These are phyloP conservation scores for Chymomyza caudatula DNA, from an alignment of 2,888 invertebrate species.

Conservation along the genomic window DNA sequence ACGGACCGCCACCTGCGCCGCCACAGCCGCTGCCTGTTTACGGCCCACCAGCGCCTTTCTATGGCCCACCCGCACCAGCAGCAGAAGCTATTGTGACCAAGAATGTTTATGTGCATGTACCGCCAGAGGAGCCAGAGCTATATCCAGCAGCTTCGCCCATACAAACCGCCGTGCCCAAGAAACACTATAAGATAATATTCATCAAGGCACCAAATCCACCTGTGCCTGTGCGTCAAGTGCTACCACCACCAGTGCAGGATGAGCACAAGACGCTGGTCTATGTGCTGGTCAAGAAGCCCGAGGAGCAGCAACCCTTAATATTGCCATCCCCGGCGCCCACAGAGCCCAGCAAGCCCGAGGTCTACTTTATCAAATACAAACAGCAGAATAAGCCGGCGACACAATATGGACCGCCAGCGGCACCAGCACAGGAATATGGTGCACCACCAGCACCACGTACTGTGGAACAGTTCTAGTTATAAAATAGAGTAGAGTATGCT, in stretches of 20 bases:
- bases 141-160: conserved; percentile 76
- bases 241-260: conserved; percentile 86
- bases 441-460: conserved; percentile 64
- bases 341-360: conserved; percentile 92
- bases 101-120: conserved; percentile 80
- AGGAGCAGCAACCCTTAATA: conserved; percentile 87
- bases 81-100: conserved; percentile 75
- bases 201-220: conserved; percentile 80
- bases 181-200: conserved; percentile 81
- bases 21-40: conserved; percentile 73
- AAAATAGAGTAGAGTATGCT: background rate
- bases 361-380: conserved; percentile 91
- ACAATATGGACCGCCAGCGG: conserved; percentile 74
- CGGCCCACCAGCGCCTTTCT: conserved; percentile 75
- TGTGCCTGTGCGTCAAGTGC: conserved; percentile 78
- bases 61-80: conserved; percentile 72
- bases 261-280: conserved; percentile 94
- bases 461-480: conserved; percentile 70
- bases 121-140: conserved; percentile 79
- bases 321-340: conserved; percentile 90
- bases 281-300: conserved; percentile 92
- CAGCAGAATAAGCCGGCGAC: conserved; percentile 75
- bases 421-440: conserved; percentile 64
- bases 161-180: conserved; percentile 79
- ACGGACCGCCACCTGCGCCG: conserved; percentile 68